Evolutionary conservation across 2,797 vertebrate species (phyloP), one percentile per base, ranked within the genome.

Genomic region (Argentina silus): DNA sequence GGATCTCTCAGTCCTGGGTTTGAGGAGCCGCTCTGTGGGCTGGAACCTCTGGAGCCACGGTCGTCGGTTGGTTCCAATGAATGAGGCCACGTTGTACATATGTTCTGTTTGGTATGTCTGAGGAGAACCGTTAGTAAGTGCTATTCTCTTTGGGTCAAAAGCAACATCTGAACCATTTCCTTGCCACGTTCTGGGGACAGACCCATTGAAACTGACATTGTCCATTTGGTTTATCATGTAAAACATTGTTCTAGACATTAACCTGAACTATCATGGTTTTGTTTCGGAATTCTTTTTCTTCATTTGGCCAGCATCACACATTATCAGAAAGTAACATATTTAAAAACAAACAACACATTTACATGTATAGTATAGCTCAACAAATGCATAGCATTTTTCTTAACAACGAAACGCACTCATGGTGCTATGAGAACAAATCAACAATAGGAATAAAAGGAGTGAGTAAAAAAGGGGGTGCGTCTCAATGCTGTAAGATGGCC

Each of bases 381-480:
- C 92, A 95, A 95, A 95, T 95, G 94, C 94, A 94, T 81, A 94
- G 94, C 94, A 95, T 95, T 95, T 94, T 80, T 75, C 76, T 76
- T 75, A 60, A 79, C 77, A 78, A 81, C 69, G 89, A 89, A 92
- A 89, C 90, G 90, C 91, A 93, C 88, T 75, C 78, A 62, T 72
- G 78, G 86, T 89, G 90, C 90, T 89, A 84, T 88, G 70, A 84
- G 57, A 83, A 77, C 60, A 78, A 81, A 72, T 21, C 14, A 50
- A 66, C 45, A 45, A 47, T 4, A 23, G 8, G 64, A 21, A 19
- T 50, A 50, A 23, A 50, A 66, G 19, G 48, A 23, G 21, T 23
- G 17, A 21, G 12, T 65, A 59, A 17, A 59, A 19, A 59, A 59
- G 10, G 27, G 27, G 27, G 27, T 36, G 27, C 27, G 27, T 36